Percentiles rank a stretch among this genome's conserved stretches.
These are phyloP conservation scores for Echinops telfairi DNA, from an alignment of 2,113 vertebrate genomes.

Conservation along the genomic window DNA sequence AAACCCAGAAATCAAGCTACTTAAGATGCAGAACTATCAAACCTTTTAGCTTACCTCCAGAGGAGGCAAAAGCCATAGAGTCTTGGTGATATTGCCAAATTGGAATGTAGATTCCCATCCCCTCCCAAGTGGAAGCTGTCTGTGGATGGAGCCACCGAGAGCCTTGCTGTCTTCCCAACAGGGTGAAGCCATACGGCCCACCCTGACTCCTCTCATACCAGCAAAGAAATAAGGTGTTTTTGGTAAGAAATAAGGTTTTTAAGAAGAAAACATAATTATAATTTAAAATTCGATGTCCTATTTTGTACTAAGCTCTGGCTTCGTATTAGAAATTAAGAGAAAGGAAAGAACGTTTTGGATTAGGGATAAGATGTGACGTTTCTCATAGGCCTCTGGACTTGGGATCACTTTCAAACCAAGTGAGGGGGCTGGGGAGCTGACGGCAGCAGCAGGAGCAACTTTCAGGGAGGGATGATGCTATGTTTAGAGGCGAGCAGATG, in stretches of 20 bases:
- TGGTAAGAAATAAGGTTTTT: too few species aligned
- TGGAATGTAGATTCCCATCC: neutral
- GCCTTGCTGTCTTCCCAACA: neutral
- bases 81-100: neutral
- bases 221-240: neutral
- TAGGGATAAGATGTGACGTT: neutral
- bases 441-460: neutral
- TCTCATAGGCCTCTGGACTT: neutral
- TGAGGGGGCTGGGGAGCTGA: neutral
- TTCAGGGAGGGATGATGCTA: neutral
- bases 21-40: neutral
- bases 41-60: neutral
- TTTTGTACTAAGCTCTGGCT: neutral
- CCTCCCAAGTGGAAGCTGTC: neutral
- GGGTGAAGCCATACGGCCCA: neutral
- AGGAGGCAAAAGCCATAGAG: neutral
- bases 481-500: neutral
- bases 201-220: neutral
- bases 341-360: neutral
- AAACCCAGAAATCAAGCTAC: neutral
- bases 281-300: neutral
- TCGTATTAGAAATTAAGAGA: conserved; percentile 14
- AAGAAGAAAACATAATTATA: neutral
- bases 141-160: neutral
- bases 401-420: neutral